phyloP scores from a whole-genome alignment of 2,888 invertebrate species.

The Zaprionus lineosus region DNA sequence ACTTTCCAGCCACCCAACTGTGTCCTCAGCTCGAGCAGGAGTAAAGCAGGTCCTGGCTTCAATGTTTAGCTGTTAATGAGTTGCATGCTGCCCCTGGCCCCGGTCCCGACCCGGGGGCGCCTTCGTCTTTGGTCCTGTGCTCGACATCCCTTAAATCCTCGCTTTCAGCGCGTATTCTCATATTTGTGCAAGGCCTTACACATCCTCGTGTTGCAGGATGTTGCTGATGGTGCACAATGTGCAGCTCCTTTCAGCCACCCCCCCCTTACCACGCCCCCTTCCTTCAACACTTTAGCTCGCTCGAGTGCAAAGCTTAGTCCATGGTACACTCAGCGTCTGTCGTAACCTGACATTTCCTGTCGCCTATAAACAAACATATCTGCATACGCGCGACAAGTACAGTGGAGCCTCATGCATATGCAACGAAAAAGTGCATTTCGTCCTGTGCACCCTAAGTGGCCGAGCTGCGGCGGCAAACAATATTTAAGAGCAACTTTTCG shows the following conservation, averaged over 20 bases:
- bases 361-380: background rate
- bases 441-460: conserved; percentile 42
- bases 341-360: conserved; percentile 10
- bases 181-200: conserved; percentile 60
- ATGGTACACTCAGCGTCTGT: conserved; percentile 5
- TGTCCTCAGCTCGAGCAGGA: background rate
- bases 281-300: conserved; percentile 44
- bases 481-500: conserved; percentile 32
- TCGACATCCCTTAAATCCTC: background rate
- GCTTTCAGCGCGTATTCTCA: conserved; percentile 28
- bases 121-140: too few species aligned
- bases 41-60: too few species aligned
- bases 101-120: too few species aligned
- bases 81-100: conserved; percentile 13
- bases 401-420: conserved; percentile 59
- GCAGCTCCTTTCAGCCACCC: conserved; percentile 18
- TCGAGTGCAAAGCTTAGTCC: conserved; percentile 60
- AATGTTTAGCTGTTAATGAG: conserved; percentile 54
- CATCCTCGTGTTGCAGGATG: conserved; percentile 20
- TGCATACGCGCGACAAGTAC: conserved; percentile 6
- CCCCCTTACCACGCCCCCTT: background rate
- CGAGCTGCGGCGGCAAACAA: conserved; percentile 63
- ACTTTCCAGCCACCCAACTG: too few species aligned
- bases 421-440: conserved; percentile 32
- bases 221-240: conserved; percentile 64